Base-by-base conservation (phyloP, 1,140 invertebrate genomes). In the Drosophila tani region DNA sequence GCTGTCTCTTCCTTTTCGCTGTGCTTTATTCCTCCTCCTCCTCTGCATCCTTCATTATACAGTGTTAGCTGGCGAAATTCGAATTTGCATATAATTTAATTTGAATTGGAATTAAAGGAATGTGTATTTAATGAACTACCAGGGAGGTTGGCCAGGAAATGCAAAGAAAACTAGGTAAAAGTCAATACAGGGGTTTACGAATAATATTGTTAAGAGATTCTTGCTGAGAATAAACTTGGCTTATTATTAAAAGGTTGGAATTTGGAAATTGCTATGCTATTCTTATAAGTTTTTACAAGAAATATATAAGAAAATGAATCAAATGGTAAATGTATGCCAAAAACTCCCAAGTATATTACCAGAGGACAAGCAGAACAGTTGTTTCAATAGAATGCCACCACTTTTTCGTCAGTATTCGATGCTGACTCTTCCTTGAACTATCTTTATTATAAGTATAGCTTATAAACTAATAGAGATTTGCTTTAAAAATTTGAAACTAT, bases 1-100 rank as follows among this genome's bases (percentile, higher is more conserved):
- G 51, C 49, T 67, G 62, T 77, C 51, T 59, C 38, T 45, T 63
- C 49, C 51, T 60, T 47, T 49, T 60, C 43, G 19, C 46, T 76
- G 45, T 35, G n/a, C 59, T 60, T 15, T 68, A 27, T 58, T 77
- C 45, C 56, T 11, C 35, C 17, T 15, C 71, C 67, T 68, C 11
- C 43, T 66, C 41, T 32, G 7, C 27, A 29, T 17, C 21, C 17
- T 19, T 81, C 67, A 79, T 90, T 87, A 75, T 79, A 82, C 75
- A 86, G 67, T 45, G 14, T 19, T 38, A 7, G 21, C 40, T 70
- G 38, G 40, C 53, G 17, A 68, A 70, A 46, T 55, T 41, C 15
- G 40, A 32, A 46, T 68, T 67, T 69, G 47, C 62, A 67, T 67
- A 32, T 64, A 43, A 32, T 43, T 55, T 24, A 21, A 32, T 43